These are phyloP conservation scores for Dinocampus coccinellae DNA, from an alignment of 2,888 invertebrate species.

Conservation along the genomic window DNA sequence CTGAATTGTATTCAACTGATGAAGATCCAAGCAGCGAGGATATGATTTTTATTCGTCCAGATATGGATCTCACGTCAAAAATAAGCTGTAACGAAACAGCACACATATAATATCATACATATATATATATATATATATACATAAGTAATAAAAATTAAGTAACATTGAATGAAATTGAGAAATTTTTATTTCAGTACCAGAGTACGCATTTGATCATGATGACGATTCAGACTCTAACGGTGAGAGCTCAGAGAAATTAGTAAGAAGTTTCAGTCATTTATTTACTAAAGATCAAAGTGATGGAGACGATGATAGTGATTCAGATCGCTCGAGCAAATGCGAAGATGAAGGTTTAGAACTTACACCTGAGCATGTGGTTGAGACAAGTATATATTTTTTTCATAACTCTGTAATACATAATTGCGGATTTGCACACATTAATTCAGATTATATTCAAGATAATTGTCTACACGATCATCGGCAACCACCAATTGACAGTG, in stretches of 20 bases:
- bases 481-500: slow-evolving; percentile 45
- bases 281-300: slow-evolving; percentile 79
- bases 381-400: slow-evolving; percentile 50
- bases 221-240: slow-evolving; percentile 80
- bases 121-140: neutral
- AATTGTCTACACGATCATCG: slow-evolving; percentile 30
- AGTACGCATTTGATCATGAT: slow-evolving; percentile 57
- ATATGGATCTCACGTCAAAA: slow-evolving; percentile 49
- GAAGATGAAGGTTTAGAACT: slow-evolving; percentile 63
- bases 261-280: slow-evolving; percentile 81
- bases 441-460: slow-evolving; percentile 48
- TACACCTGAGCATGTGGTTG: slow-evolving; percentile 54
- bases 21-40: slow-evolving; percentile 75
- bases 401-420: slow-evolving; percentile 8
- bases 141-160: neutral
- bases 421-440: neutral
- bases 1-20: slow-evolving; percentile 70
- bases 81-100: slow-evolving; percentile 49
- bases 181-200: slow-evolving; percentile 55
- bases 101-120: neutral
- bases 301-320: slow-evolving; percentile 70
- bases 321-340: slow-evolving; percentile 69
- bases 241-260: slow-evolving; percentile 80
- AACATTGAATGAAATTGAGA: neutral
- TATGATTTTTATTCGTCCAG: slow-evolving; percentile 73